phyloP scores from a whole-genome alignment of 2,113 vertebrate species.

The Miniopterus natalensis region DNA sequence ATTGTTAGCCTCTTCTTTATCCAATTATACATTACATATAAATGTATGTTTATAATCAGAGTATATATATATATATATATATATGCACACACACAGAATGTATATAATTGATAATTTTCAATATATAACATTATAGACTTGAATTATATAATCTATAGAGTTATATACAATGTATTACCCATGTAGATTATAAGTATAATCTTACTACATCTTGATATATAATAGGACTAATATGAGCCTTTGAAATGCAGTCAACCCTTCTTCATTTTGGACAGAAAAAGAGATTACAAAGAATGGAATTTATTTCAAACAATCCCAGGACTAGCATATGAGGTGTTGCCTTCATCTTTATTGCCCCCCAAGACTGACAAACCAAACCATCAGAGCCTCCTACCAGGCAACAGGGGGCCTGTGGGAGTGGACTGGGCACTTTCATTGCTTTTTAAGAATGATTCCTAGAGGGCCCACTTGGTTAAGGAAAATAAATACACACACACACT shows the following conservation, averaged over 20 bases:
- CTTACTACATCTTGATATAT: not conserved
- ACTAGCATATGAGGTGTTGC: not conserved
- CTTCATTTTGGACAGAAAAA: not conserved
- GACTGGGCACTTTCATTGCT: rapidly evolving
- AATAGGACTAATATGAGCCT: not conserved
- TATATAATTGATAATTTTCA: not conserved
- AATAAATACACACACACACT: not conserved
- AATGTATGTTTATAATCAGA: not conserved
- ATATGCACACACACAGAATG: not conserved
- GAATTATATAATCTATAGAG: not conserved
- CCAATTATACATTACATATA: not conserved
- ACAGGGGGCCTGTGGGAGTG: not conserved
- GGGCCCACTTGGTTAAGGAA: not conserved
- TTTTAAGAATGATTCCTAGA: not conserved
- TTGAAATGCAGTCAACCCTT: not conserved
- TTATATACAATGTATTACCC: not conserved
- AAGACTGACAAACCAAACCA: not conserved
- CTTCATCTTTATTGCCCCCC: not conserved
- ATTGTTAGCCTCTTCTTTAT: not conserved
- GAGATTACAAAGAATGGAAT: not conserved
- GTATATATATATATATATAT: not conserved
- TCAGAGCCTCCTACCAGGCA: not conserved
- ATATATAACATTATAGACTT: not conserved
- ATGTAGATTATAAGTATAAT: not conserved
- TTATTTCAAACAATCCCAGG: not conserved